Evolutionary conservation across 1,140 invertebrate genomes (phyloP).

Genomic region (Trialeurodes vaporariorum): DNA sequence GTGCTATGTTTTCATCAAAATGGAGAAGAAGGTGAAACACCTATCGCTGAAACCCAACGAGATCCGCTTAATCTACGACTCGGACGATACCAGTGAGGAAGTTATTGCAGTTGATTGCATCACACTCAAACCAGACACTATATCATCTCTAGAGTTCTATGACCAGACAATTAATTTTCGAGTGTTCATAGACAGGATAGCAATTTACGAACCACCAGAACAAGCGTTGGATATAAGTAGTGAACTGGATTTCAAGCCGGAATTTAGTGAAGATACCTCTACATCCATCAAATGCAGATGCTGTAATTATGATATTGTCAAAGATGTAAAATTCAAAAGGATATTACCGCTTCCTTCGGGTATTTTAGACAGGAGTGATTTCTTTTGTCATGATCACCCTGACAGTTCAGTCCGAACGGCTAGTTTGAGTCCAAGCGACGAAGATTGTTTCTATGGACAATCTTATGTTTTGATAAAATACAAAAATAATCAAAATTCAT

Average conservation of each 20-base stretch:
- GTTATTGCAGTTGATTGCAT: neutral
- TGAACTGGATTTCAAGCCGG: neutral
- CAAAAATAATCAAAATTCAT: neutral
- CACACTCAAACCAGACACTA: neutral
- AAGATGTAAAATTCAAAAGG: neutral
- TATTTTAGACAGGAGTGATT: neutral
- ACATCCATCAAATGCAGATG: neutral
- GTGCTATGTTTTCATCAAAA: neutral
- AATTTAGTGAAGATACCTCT: neutral
- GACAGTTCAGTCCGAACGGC: neutral
- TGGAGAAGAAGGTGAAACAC: neutral
- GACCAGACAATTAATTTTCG: neutral
- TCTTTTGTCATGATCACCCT: neutral
- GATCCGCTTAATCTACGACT: neutral
- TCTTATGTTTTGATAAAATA: neutral
- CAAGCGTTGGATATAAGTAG: neutral
- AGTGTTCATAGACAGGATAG: neutral
- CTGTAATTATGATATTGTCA: neutral
- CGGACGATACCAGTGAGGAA: neutral
- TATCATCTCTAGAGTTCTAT: neutral
- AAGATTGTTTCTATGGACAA: neutral
- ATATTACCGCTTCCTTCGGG: neutral
- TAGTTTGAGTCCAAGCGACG: neutral
- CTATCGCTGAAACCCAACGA: neutral
- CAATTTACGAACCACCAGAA: neutral